Evolutionary conservation across 2,888 invertebrate species (phyloP), one percentile per base, ranked within the genome.

Genomic region (Dolichomitus sp.): DNA sequence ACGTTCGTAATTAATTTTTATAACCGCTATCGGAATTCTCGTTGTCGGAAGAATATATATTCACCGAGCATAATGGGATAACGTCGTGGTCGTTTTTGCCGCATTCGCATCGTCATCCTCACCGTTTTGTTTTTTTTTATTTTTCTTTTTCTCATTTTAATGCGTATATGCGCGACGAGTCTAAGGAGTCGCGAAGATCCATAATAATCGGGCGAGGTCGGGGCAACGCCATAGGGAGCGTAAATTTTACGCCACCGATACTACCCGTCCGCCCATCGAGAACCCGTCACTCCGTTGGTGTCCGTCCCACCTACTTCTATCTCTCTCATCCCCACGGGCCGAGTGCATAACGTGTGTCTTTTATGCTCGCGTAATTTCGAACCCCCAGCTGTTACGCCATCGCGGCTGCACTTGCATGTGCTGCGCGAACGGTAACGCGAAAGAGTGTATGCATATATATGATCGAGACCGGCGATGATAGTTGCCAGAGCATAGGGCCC

Each of bases 311-410:
- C 48, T 2, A 4, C 27, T 27, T 27, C 12, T 52, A 7, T 12
- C 30, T 42, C 48, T 37, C 48, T 65, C 63, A 75, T 57, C 57
- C 76, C 70, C 70, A 57, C 59, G 66, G 76, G 72, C 57, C 57
- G 70, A 72, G 61, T 70, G 40, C 66, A 72, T 72, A 81, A 76
- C 81, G 75, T 76, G 75, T 72, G 75, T 65, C 81, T 76, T 81
- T 72, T 81, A 81, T 81, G 72, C 81, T 66, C 81, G 65, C 63
- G 70, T 81, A 76, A 81, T 81, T 76, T 59, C 66, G 23, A 81
- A 66, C 75, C 76, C 59, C 57, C 69, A 52, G 70, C 65, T 69
- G 65, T 40, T 33, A 45, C 59, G 63, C 37, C 59, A 37, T 48
- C 42, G 70, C 37, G 23, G 14, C 69, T 61, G 7, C 30, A 57